These are phyloP conservation scores for Lutjanus erythropterus DNA, from an alignment of 2,113 vertebrate species.

Conservation along the genomic window DNA sequence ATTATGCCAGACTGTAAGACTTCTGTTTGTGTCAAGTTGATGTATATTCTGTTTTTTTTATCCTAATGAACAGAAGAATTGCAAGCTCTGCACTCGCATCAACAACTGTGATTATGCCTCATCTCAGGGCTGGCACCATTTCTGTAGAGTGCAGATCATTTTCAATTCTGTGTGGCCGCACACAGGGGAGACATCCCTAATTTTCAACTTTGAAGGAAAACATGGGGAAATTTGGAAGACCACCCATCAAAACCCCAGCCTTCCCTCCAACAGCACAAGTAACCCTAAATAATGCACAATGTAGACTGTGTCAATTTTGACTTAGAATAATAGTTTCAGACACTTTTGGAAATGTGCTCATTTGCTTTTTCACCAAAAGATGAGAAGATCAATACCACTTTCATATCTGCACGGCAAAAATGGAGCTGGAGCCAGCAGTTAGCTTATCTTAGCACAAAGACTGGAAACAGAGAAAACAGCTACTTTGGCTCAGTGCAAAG, in stretches of 20 bases:
- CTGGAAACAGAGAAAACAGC: background rate
- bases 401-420: background rate
- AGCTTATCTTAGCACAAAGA: background rate
- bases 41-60: conserved; percentile 79
- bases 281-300: background rate
- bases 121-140: conserved; percentile 60
- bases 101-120: conserved; percentile 69
- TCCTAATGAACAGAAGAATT: conserved; percentile 81
- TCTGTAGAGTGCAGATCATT: conserved; percentile 48
- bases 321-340: background rate
- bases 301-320: no score
- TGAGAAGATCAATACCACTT: background rate
- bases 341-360: background rate
- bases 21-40: conserved; percentile 85
- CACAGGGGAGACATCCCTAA: conserved; percentile 28
- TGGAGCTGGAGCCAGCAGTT: background rate
- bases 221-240: conserved; percentile 13
- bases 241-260: background rate
- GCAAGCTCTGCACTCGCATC: conserved; percentile 63
- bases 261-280: background rate
- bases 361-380: background rate
- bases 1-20: conserved; percentile 80
- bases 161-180: conserved; percentile 37
- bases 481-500: background rate
- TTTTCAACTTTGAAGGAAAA: conserved; percentile 21